Conservation (phyloP, 2,888 invertebrate genomes). For the Andrena camellia region DNA sequence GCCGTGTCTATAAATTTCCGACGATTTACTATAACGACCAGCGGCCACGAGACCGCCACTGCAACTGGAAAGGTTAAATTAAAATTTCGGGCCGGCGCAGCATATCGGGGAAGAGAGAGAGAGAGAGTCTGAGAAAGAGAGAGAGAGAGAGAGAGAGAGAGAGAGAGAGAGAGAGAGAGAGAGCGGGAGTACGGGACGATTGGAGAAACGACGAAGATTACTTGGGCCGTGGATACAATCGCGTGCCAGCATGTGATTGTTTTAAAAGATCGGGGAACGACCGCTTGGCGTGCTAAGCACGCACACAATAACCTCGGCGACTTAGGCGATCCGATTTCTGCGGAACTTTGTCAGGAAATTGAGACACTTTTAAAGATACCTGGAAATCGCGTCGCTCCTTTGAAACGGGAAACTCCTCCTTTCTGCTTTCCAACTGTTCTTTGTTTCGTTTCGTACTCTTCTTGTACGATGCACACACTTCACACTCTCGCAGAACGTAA, state of each 20-base stretch:
- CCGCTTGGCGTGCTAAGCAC: slow-evolving; percentile 44
- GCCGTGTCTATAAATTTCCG: slow-evolving; percentile 62
- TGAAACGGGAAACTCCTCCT: slow-evolving; percentile 14
- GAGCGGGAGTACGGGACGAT: slow-evolving; percentile 10
- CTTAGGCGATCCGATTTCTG: slow-evolving; percentile 51
- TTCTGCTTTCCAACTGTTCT: slow-evolving; percentile 2
- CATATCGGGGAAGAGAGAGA: slow-evolving; percentile 4
- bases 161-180: background rate
- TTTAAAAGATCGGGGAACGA: slow-evolving; percentile 47
- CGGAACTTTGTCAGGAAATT: slow-evolving; percentile 54
- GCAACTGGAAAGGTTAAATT: slow-evolving; percentile 53
- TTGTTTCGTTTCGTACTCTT: background rate
- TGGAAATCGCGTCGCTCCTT: slow-evolving; percentile 32
- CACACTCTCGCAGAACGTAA: too few species aligned
- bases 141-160: too few species aligned
- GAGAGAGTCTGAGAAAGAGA: too few species aligned
- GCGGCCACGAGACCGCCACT: slow-evolving; percentile 54
- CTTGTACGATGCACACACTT: slow-evolving; percentile 10
- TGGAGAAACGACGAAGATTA: slow-evolving; percentile 36
- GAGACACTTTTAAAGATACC: slow-evolving; percentile 43
- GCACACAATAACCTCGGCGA: slow-evolving; percentile 33
- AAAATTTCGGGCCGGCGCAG: slow-evolving; percentile 53
- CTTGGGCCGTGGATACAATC: slow-evolving; percentile 45
- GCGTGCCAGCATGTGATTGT: slow-evolving; percentile 58
- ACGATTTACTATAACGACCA: slow-evolving; percentile 67